Evolutionary conservation across 2,888 invertebrate species (phyloP).

Genomic region (Synergus umbraculus): DNA sequence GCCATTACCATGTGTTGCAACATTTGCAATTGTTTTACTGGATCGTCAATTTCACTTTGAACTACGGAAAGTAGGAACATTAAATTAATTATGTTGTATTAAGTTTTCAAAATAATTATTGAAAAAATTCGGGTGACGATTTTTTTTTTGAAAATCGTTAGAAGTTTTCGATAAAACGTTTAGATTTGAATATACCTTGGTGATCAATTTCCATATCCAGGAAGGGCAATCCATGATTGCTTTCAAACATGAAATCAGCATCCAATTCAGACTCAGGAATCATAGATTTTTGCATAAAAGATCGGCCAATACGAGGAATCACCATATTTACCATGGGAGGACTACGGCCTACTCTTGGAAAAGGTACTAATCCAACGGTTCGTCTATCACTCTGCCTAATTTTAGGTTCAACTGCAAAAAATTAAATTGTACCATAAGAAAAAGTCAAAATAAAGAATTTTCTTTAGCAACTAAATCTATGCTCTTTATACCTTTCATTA

Average conservation of each 20-base stretch:
- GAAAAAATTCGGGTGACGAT: too few species aligned
- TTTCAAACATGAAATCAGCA: background rate
- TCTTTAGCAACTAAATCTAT: background rate
- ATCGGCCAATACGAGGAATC: conserved; percentile 66
- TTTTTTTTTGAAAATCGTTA: too few species aligned
- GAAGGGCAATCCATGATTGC: background rate
- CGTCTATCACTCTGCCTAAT: conserved; percentile 57
- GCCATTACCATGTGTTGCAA: background rate
- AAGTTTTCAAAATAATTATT: too few species aligned
- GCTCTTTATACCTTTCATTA: too few species aligned
- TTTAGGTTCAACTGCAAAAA: conserved; percentile 18
- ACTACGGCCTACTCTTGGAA: conserved; percentile 68
- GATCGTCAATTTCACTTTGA: background rate
- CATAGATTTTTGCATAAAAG: conserved; percentile 49
- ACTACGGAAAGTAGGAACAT: background rate
- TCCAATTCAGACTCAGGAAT: background rate
- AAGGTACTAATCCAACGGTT: conserved; percentile 63
- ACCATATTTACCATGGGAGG: conserved; percentile 62
- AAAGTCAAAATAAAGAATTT: background rate
- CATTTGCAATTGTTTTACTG: background rate
- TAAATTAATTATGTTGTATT: background rate
- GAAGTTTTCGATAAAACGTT: background rate
- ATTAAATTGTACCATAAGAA: background rate
- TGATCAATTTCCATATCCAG: background rate
- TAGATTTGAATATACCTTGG: background rate